Evolutionary conservation across 2,113 vertebrate species (phyloP), one percentile per base, ranked within the genome.

Genomic region (Calypte anna): DNA sequence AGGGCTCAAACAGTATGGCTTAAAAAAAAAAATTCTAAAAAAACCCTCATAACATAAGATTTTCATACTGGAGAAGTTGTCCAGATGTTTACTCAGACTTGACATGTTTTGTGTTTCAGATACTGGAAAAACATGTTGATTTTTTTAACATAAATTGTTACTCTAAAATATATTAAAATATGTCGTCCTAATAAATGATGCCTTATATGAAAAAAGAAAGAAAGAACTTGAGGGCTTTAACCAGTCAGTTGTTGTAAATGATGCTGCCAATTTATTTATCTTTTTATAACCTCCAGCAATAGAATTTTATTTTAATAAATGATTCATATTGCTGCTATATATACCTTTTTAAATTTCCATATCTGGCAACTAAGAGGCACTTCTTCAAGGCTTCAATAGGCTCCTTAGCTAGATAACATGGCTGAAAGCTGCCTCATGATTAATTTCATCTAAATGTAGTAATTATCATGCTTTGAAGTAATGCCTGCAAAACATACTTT

Each of bases 281-380:
- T 96, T 96, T 94, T 95, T 72, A 94, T 94, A 97, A 96, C 96
- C 96, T 95, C 87, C 66, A 96, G 97, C 94, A 97, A 94, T 53
- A 94, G 90, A 89, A 97, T 93, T 96, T 97, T 97, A 96, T 97
- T 97, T 87, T 97, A 96, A 97, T 96, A 98, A 97, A 98, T 98
- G 96, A 97, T 97, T 98, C 94, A 96, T 97, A 96, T 94, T 20
- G 2, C 54, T 96, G 86, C 80, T 96, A 92, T 91, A 90, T 85
- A 92, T 76, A 97, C 93, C 74, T 96, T 96, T 94, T 92, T 57
- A 89, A 94, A 97, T 97, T 96, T 97, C 93, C 94, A 91, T 97
- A 95, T 97, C 95, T 97, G 91, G 93, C 89, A 95, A 96, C 86
- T 91, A 91, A 95, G 93, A 97, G 81, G 80, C 78, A 54, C 73